These are phyloP conservation scores for Calyptomena viridis DNA, from an alignment of 2,113 vertebrate species.

Conservation along the genomic window DNA sequence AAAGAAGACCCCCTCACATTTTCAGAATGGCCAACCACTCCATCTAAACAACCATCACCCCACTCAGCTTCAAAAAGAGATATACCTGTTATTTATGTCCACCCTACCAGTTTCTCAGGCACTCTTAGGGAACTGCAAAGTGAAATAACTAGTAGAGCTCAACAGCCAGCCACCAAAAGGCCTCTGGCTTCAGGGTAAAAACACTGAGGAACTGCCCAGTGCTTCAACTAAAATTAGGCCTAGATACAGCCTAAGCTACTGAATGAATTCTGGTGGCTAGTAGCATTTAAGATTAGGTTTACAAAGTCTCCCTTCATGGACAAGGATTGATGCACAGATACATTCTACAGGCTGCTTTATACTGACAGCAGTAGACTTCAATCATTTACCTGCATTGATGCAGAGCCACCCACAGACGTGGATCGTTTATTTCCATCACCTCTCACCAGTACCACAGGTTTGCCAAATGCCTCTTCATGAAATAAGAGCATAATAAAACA, in stretches of 20 bases:
- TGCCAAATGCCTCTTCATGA: not conserved
- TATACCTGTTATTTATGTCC: not conserved
- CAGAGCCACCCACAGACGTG: accelerated
- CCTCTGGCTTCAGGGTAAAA: not conserved
- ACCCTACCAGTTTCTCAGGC: not conserved
- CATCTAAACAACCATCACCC: not conserved
- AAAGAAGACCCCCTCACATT: not conserved
- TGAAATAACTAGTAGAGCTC: not conserved
- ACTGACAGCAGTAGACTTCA: not conserved
- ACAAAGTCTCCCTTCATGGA: not conserved
- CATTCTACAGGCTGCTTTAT: not conserved
- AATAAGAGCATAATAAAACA: not conserved
- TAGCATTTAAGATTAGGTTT: not conserved
- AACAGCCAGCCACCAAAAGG: not conserved
- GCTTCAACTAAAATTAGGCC: not conserved
- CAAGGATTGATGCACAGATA: not conserved
- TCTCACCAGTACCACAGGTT: not conserved
- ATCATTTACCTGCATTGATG: not conserved
- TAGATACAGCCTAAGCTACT: not conserved
- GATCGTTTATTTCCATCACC: not conserved
- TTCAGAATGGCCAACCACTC: not conserved
- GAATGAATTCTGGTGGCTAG: not conserved
- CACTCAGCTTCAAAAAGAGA: not conserved
- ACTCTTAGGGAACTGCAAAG: not conserved
- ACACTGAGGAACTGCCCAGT: not conserved